Percentiles rank a stretch among this genome's conserved stretches.
Conservation (phyloP, 2,113 vertebrate genomes). For the Archilochus colubris region DNA sequence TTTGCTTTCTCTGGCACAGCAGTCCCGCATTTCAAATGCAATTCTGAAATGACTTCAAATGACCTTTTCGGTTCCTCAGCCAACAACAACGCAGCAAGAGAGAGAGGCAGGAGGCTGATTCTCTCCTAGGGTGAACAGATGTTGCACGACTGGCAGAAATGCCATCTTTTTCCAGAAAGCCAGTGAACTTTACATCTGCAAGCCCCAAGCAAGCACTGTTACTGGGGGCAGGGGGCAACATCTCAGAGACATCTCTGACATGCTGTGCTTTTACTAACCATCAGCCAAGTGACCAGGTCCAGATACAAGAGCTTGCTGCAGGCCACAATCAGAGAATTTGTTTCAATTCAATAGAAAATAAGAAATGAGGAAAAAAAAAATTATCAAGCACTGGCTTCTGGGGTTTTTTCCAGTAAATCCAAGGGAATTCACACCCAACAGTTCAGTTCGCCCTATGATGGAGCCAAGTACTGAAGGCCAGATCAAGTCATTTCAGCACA, state of each 20-base stretch:
- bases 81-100: not conserved
- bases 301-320: accelerated
- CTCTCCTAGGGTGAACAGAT: slow-evolving; percentile 37
- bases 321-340: not conserved
- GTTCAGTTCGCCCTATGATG: accelerated
- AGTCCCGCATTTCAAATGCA: not conserved
- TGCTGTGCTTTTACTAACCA: not conserved
- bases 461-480: not conserved
- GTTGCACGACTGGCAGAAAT: not conserved
- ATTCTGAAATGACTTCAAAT: slow-evolving; percentile 54
- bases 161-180: not conserved
- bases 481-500: not conserved
- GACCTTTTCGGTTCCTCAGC: not conserved
- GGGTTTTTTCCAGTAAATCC: not conserved
- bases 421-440: not conserved
- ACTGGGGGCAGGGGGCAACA: accelerated
- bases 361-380: not conserved
- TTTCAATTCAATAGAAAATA: not conserved
- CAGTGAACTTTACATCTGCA: not conserved
- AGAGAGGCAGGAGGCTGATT: not conserved
- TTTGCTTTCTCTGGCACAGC: not conserved
- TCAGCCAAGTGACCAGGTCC: not conserved
- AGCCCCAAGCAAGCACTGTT: not conserved
- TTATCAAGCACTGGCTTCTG: not conserved
- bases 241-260: not conserved